Percentiles rank a stretch among this genome's conserved stretches.
Conservation (phyloP, 2,113 vertebrate species). For the Dicaeum eximium region DNA sequence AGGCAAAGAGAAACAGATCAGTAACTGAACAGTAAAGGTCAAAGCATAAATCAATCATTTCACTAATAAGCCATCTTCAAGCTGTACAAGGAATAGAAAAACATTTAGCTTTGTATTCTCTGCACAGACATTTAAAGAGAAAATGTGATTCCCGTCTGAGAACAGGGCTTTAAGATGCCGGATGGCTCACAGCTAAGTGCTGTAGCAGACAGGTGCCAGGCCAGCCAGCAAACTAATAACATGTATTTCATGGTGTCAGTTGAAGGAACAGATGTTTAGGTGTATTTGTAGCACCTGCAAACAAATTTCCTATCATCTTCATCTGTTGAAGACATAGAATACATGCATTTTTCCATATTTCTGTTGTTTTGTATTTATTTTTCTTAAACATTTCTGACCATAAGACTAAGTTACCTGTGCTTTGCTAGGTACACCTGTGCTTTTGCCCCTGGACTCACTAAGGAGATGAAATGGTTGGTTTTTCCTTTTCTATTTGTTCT, state of each 20-base stretch:
- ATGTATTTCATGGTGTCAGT: not conserved
- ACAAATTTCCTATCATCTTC: not conserved
- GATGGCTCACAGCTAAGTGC: not conserved
- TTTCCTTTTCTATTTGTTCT: not conserved
- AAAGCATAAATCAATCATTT: conserved; percentile 59
- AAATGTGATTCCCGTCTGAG: not conserved
- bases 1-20: conserved; percentile 52
- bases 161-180: not conserved
- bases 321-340: not conserved
- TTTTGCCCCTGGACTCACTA: not conserved
- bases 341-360: not conserved
- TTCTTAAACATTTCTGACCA: not conserved
- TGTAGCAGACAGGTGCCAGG: not conserved
- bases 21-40: conserved; percentile 49
- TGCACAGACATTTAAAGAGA: not conserved
- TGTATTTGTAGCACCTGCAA: not conserved
- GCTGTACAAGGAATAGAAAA: not conserved
- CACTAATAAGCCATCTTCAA: conserved; percentile 40
- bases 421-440: not conserved
- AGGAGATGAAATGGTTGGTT: not conserved
- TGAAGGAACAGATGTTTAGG: not conserved
- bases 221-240: not conserved
- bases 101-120: not conserved
- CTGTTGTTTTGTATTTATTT: not conserved
- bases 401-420: not conserved